A percentile compares a stretch with the other conserved stretches of the same genome.
phyloP scores from a whole-genome alignment of 1,140 invertebrate genomes.

The Drosophila micromelanica region DNA sequence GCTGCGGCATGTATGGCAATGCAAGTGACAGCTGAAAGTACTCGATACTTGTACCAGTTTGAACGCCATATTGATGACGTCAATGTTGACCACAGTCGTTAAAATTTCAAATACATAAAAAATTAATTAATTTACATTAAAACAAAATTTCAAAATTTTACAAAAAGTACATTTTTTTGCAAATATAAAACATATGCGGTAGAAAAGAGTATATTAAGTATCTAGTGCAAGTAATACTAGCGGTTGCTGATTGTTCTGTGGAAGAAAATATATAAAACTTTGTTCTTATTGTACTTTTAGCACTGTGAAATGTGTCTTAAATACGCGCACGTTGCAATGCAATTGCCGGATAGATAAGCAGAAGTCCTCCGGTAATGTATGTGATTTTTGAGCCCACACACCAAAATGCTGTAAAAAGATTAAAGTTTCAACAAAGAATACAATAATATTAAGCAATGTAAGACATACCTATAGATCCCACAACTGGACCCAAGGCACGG shows the following conservation, averaged over 20 bases:
- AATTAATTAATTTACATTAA: neutral
- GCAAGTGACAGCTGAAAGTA: conserved; percentile 40
- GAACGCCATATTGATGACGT: conserved; percentile 50
- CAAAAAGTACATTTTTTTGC: conserved; percentile 27
- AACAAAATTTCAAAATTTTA: conserved; percentile 41
- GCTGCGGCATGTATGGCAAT: conserved; percentile 58
- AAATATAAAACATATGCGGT: conserved; percentile 48
- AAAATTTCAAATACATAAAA: conserved; percentile 18
- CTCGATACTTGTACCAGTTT: conserved; percentile 34
- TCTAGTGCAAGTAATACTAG: conserved; percentile 66
- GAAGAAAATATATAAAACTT: conserved; percentile 25
- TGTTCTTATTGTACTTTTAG: conserved; percentile 44
- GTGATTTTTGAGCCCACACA: conserved; percentile 90
- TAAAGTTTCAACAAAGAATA: neutral
- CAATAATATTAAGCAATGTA: conserved; percentile 2
- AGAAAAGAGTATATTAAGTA: conserved; percentile 60
- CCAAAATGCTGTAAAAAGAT: conserved; percentile 89
- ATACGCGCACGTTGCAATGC: conserved; percentile 85
- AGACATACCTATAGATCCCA: conserved; percentile 90
- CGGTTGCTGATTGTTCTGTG: conserved; percentile 32
- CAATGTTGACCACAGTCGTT: conserved; percentile 24
- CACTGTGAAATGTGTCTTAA: conserved; percentile 39
- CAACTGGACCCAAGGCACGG: conserved; percentile 94
- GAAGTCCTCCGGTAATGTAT: conserved; percentile 89
- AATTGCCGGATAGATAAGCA: conserved; percentile 88